phyloP scores from a whole-genome alignment of 2,113 vertebrate species.

The Myocastor coypus region DNA sequence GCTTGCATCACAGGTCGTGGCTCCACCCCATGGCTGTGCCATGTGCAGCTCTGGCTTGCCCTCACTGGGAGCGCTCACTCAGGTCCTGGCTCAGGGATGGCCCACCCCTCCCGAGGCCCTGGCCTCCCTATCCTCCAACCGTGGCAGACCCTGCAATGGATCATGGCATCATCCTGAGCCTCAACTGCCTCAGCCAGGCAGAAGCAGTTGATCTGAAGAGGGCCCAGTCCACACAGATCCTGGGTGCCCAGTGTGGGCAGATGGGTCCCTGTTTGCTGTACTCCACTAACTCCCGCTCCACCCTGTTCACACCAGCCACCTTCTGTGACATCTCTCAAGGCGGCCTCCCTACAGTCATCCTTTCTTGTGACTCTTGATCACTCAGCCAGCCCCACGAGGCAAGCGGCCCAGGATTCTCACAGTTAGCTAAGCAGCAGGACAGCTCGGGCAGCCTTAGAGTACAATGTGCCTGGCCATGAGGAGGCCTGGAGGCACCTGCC shows the following conservation, averaged over 20 bases:
- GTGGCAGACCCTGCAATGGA: neutral
- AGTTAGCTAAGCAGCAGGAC: neutral
- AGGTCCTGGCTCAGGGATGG: neutral
- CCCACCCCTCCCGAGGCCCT: neutral
- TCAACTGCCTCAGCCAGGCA: neutral
- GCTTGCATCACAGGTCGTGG: neutral
- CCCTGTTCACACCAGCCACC: neutral
- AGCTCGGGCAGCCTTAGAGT: neutral
- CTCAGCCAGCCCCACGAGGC: neutral
- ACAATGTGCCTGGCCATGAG: neutral
- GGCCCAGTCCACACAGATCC: neutral
- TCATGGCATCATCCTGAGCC: neutral
- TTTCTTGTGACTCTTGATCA: neutral
- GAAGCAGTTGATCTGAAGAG: neutral
- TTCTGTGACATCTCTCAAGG: neutral
- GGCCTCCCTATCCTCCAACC: neutral
- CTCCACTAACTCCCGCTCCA: neutral
- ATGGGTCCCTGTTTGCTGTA: neutral
- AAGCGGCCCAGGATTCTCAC: neutral
- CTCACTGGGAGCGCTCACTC: neutral
- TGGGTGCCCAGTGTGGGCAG: too few relatives aligned
- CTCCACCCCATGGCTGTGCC: neutral
- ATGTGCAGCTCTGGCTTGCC: neutral
- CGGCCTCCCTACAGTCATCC: neutral
- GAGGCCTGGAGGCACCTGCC: neutral